Percentiles rank a stretch among this genome's conserved stretches.
phyloP scores from a whole-genome alignment of 2,888 invertebrate species.

The Habrosyne pyritoides region DNA sequence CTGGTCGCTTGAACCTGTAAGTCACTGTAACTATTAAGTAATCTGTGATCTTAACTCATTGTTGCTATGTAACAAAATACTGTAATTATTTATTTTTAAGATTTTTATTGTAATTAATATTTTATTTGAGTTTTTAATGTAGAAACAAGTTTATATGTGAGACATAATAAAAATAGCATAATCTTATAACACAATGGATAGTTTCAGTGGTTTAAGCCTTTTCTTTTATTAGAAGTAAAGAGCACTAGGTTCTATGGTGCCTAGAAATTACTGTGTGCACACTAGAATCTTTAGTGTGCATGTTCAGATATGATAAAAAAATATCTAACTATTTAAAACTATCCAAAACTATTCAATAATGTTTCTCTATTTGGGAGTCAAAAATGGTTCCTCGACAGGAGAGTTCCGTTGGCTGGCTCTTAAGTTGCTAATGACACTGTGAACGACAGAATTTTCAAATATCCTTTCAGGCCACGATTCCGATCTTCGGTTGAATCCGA shows the following conservation, averaged over 20 bases:
- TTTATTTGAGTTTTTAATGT: background rate
- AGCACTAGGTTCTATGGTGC: too few relatives aligned
- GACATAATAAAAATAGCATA: background rate
- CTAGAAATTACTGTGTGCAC: background rate
- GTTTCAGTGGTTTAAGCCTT: background rate
- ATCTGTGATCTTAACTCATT: too few relatives aligned
- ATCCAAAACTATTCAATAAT: background rate
- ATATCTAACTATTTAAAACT: background rate
- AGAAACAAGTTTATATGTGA: background rate
- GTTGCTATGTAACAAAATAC: background rate
- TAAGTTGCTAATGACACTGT: constrained; percentile 66
- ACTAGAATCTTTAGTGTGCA: background rate
- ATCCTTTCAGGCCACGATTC: constrained; percentile 76
- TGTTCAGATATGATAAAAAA: background rate
- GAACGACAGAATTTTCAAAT: constrained; percentile 69
- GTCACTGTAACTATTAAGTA: too few relatives aligned
- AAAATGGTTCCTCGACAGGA: constrained; percentile 64
- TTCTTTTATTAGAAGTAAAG: too few relatives aligned
- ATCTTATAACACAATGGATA: background rate
- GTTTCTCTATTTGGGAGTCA: constrained; percentile 63
- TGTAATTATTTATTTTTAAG: background rate
- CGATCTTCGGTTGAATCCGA: constrained; percentile 48
- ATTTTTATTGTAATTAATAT: background rate
- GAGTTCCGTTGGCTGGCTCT: constrained; percentile 62
- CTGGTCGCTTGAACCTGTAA: too few relatives aligned